Evolutionary conservation across 1,140 invertebrate species (phyloP).

Genomic region (Heliconius congener): DNA sequence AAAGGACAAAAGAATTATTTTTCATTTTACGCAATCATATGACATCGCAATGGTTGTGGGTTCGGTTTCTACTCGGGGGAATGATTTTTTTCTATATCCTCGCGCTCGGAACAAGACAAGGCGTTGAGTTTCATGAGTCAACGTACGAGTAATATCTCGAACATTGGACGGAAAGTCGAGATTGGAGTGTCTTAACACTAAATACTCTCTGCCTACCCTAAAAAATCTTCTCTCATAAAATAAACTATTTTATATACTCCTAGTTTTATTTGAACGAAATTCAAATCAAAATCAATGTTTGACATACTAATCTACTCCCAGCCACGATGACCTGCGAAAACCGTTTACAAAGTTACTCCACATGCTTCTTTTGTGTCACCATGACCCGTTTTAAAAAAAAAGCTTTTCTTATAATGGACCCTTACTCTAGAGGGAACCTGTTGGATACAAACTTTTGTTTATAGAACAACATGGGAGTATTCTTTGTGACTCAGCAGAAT

Average conservation of each 20-base stretch:
- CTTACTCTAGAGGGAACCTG: background rate
- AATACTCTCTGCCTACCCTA: background rate
- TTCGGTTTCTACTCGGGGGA: too few relatives aligned
- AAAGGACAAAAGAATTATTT: too few relatives aligned
- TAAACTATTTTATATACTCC: too few relatives aligned
- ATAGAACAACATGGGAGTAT: background rate
- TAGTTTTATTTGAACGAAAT: too few relatives aligned
- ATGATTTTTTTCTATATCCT: background rate
- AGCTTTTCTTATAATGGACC: background rate
- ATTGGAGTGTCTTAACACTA: background rate
- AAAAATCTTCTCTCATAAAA: too few relatives aligned
- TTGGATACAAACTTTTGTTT: background rate
- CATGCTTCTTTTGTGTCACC: background rate
- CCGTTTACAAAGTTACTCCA: background rate
- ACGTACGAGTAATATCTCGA: background rate
- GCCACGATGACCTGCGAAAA: background rate
- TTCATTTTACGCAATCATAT: too few relatives aligned
- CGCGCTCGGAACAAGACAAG: background rate
- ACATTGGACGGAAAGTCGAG: background rate
- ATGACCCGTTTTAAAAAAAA: background rate
- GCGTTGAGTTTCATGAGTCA: background rate
- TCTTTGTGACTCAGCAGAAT: conserved; percentile 2
- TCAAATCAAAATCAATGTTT: too few relatives aligned
- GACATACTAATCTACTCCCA: background rate
- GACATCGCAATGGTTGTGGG: too few relatives aligned